phyloP scores from a whole-genome alignment of 1,140 invertebrate genomes.

The Hyles vespertilio region DNA sequence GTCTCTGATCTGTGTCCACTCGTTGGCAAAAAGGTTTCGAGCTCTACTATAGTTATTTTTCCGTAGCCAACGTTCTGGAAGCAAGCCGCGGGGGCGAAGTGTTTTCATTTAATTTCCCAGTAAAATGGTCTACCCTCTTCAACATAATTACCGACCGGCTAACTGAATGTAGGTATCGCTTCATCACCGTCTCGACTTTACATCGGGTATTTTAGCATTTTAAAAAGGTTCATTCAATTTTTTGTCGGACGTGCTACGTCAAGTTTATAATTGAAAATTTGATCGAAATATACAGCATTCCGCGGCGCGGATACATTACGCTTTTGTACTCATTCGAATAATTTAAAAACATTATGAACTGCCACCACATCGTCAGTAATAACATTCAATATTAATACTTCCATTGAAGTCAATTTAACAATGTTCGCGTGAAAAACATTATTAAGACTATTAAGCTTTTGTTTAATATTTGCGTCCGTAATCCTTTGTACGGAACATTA shows the following conservation, averaged over 20 bases:
- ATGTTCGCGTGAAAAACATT: too few relatives aligned
- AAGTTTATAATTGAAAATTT: constrained; percentile 7
- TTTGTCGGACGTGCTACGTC: constrained; percentile 11
- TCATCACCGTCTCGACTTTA: constrained; percentile 31
- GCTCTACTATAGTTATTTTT: constrained; percentile 29
- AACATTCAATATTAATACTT: too few relatives aligned
- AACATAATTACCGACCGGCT: constrained; percentile 44
- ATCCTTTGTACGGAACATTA: too few relatives aligned
- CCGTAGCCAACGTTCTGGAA: constrained; percentile 28
- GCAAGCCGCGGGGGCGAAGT: constrained; percentile 32
- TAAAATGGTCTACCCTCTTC: constrained; percentile 41
- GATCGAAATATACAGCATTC: too few relatives aligned
- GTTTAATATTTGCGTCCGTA: too few relatives aligned
- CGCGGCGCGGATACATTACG: too few relatives aligned
- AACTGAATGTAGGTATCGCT: constrained; percentile 34
- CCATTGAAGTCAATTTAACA: too few relatives aligned
- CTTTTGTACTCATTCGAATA: too few relatives aligned
- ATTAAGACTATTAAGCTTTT: too few relatives aligned
- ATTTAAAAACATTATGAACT: too few relatives aligned
- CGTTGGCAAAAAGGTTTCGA: constrained; percentile 2
- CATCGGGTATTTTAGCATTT: constrained; percentile 30
- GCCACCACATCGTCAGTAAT: too few relatives aligned
- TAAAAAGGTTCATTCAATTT: constrained; percentile 27
- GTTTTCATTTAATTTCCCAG: constrained; percentile 63
- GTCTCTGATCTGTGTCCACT: background rate